phyloP scores from a whole-genome alignment of 2,113 vertebrate genomes.

The Zapornia atra region DNA sequence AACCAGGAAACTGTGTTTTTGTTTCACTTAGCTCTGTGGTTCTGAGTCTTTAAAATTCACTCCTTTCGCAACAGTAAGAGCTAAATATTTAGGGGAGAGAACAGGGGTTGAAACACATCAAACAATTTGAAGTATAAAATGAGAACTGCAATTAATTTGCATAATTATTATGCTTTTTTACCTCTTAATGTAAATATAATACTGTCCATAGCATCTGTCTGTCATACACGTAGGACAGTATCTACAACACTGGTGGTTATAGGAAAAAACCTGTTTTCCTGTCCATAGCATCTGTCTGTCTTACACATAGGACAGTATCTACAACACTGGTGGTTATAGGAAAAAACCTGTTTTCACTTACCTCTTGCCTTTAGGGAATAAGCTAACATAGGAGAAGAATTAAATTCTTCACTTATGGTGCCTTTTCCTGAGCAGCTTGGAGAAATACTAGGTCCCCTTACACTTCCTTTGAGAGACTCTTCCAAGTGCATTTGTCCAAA shows the following conservation, averaged over 20 bases:
- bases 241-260: neutral
- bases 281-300: neutral
- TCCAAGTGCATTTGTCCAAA: neutral
- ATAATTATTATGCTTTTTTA: neutral
- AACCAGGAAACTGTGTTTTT: neutral
- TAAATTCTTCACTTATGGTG: neutral
- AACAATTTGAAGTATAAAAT: neutral
- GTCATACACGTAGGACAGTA: neutral
- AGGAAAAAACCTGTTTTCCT: neutral
- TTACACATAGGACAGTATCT: neutral
- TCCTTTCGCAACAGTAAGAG: neutral
- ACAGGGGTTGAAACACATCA: neutral
- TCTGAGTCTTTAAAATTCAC: neutral
- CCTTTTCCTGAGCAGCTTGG: neutral
- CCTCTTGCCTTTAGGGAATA: neutral
- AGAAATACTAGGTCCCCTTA: neutral
- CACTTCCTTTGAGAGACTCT: neutral
- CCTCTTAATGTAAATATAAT: neutral
- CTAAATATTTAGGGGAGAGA: neutral
- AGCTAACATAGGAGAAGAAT: neutral
- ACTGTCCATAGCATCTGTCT: neutral
- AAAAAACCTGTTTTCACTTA: neutral
- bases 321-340: neutral
- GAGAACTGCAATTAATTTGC: neutral
- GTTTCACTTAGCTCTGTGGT: neutral